phyloP scores from a whole-genome alignment of 2,888 invertebrate species.

The Pristionchus arcanus region DNA sequence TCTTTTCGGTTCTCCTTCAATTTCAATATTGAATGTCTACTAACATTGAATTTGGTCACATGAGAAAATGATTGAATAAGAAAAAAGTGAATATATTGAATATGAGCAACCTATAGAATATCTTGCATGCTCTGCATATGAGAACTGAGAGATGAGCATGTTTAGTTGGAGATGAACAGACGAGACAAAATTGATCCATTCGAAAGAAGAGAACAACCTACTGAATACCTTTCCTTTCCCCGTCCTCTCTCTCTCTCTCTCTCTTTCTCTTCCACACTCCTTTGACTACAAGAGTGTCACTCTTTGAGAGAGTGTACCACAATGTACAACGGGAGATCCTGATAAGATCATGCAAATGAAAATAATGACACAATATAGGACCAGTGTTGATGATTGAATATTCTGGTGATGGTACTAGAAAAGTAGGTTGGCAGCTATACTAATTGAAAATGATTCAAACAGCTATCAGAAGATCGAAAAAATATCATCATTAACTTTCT shows the following conservation, averaged over 20 bases:
- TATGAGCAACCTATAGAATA: not conserved
- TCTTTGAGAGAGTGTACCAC: not conserved
- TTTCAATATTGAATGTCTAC: not conserved
- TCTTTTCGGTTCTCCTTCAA: not conserved
- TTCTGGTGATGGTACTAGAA: too few species aligned
- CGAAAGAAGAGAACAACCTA: not conserved
- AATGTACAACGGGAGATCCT: not conserved
- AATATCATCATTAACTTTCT: too few species aligned
- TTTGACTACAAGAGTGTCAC: not conserved
- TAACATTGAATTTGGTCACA: not conserved
- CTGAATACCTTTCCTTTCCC: not conserved
- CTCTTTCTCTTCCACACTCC: not conserved
- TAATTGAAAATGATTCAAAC: too few species aligned
- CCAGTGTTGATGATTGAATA: slow-evolving; percentile 14
- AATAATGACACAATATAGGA: not conserved
- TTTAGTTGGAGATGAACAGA: not conserved
- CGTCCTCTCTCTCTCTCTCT: not conserved
- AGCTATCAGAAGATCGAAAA: too few species aligned
- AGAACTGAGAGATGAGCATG: slow-evolving; percentile 11
- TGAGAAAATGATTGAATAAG: not conserved
- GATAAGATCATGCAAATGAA: not conserved
- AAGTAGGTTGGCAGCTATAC: too few species aligned
- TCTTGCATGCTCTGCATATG: slow-evolving; percentile 33
- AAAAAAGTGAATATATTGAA: not conserved
- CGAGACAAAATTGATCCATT: not conserved